Percentiles rank a stretch among this genome's conserved stretches.
Conservation (phyloP, 1,140 invertebrate species). For the Scaptomyza pallida region DNA sequence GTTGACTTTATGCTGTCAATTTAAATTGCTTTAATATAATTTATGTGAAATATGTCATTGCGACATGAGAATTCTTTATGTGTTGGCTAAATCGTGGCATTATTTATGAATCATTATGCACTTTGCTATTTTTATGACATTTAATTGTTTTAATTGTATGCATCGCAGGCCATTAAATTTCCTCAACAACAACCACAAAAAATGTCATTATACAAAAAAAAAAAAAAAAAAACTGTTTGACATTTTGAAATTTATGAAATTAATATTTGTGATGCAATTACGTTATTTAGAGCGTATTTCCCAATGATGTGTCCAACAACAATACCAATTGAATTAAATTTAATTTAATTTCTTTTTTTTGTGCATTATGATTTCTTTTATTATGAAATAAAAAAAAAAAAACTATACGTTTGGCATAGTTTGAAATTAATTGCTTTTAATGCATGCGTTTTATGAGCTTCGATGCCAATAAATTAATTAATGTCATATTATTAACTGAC, state of each 20-base stretch:
- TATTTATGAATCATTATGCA: slow-evolving; percentile 58
- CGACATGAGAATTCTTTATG: slow-evolving; percentile 14
- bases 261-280: slow-evolving; percentile 57
- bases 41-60: slow-evolving; percentile 63
- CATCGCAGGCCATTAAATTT: slow-evolving; percentile 66
- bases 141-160: slow-evolving; percentile 77
- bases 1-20: slow-evolving; percentile 54
- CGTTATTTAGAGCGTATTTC: slow-evolving; percentile 24
- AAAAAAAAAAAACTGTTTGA: slow-evolving; percentile 44
- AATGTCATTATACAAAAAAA: background rate
- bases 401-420: slow-evolving; percentile 20
- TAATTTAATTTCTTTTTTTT: background rate
- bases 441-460: slow-evolving; percentile 26
- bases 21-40: slow-evolving; percentile 66
- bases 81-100: slow-evolving; percentile 56
- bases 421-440: slow-evolving; percentile 64
- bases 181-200: slow-evolving; percentile 28
- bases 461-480: slow-evolving; percentile 65
- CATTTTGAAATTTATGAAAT: slow-evolving; percentile 71
- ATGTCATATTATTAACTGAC: slow-evolving; percentile 73
- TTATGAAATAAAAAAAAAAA: slow-evolving; percentile 45
- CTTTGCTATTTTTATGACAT: slow-evolving; percentile 62
- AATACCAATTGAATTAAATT: slow-evolving; percentile 43
- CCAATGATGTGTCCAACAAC: background rate
- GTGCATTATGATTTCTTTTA: slow-evolving; percentile 1